phyloP scores from a whole-genome alignment of 2,113 vertebrate species.

The Callipepla californica region DNA sequence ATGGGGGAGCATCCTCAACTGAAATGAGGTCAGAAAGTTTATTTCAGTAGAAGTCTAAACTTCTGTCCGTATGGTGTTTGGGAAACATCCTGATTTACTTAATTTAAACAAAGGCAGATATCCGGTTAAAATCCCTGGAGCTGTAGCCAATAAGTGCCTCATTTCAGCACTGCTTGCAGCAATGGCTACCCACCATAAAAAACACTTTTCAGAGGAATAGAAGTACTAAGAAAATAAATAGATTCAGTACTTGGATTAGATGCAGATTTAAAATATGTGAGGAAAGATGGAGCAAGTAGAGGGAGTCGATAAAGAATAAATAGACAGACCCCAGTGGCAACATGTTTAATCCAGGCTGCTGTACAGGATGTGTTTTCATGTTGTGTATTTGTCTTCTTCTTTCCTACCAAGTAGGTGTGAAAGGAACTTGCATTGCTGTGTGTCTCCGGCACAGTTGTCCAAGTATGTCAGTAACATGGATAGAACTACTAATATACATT shows the following conservation, averaged over 20 bases:
- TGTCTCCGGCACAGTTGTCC: background rate
- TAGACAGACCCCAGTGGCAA: conserved; percentile 6
- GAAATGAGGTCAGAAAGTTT: conserved; percentile 58
- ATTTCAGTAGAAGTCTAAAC: conserved; percentile 58
- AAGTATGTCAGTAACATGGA: background rate
- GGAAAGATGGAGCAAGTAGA: conserved; percentile 1
- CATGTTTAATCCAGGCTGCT: background rate
- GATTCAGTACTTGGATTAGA: conserved; percentile 35
- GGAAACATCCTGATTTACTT: conserved; percentile 70
- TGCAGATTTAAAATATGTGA: conserved; percentile 21
- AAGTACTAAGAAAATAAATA: conserved; percentile 56
- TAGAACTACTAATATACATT: background rate
- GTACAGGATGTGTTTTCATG: background rate
- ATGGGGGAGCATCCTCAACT: conserved; percentile 4
- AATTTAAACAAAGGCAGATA: conserved; percentile 73
- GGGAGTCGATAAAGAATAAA: background rate
- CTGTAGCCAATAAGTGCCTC: conserved; percentile 55
- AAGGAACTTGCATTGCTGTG: background rate
- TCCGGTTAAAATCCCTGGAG: conserved; percentile 63
- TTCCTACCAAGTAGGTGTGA: background rate
- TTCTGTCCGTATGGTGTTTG: conserved; percentile 62
- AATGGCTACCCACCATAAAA: background rate
- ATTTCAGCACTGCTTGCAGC: conserved; percentile 53
- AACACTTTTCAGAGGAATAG: background rate
- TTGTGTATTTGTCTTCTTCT: background rate